These are phyloP conservation scores for Isotomurus palustris DNA, from an alignment of 2,888 invertebrate species.

Conservation along the genomic window DNA sequence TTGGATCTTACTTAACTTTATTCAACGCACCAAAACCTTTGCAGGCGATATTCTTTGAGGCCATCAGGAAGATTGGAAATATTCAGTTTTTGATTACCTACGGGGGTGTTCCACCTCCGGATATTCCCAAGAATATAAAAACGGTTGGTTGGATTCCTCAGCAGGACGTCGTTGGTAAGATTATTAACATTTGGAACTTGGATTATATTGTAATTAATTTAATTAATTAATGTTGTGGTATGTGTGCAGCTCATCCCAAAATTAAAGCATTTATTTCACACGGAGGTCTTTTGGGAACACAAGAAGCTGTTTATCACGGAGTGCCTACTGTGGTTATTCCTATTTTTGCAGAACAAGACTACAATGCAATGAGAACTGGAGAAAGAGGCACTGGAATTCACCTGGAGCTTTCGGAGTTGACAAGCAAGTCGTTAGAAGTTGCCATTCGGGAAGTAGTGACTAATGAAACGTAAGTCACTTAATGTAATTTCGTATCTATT, in stretches of 20 bases:
- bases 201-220: no score
- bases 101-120: not conserved
- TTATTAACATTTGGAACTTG: no score
- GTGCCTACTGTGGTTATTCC: conserved; percentile 26
- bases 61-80: conserved; percentile 21
- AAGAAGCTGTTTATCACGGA: conserved; percentile 30
- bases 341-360: conserved; percentile 37
- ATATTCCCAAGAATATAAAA: not conserved
- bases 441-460: conserved; percentile 21
- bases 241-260: conserved; percentile 3
- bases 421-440: conserved; percentile 15
- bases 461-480: conserved; percentile 7
- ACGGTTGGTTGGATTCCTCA: not conserved
- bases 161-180: not conserved
- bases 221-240: not conserved
- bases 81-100: conserved; percentile 28
- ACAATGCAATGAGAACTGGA: conserved; percentile 27
- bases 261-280: conserved; percentile 37
- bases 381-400: conserved; percentile 21
- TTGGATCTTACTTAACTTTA: conserved; percentile 38
- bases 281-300: conserved; percentile 30
- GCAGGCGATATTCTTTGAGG: conserved; percentile 22
- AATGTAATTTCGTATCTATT: not conserved
- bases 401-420: conserved; percentile 27
- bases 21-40: conserved; percentile 16